Evolutionary conservation across 2,888 invertebrate genomes (phyloP), one percentile per base, ranked within the genome.

Genomic region (Sesamia inferens): DNA sequence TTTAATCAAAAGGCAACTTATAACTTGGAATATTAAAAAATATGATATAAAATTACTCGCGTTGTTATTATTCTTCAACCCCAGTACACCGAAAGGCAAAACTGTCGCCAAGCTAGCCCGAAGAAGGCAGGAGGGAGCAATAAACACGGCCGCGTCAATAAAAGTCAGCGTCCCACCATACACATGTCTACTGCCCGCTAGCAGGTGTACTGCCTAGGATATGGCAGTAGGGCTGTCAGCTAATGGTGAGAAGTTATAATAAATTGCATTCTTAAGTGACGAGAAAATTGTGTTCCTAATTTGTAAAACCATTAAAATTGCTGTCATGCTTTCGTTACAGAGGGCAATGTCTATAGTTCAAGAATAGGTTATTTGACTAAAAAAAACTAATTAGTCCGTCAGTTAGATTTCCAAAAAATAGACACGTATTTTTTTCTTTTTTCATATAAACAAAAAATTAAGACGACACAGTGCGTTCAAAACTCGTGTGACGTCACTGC

Each of bases 71-170:
- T 74, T 31, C 81, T 83, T 81, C 82, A 81, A 78, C 84, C 87
- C 76, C 82, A 80, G 75, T 73, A 66, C 76, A 85, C 81, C 81
- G 79, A 88, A 87, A 89, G 82, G 89, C 87, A 71, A 88, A 87
- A 88, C 90, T 89, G 90, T 90, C 90, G 81, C 85, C 83, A 84
- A 77, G 67, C 82, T 82, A 83, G 70, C 67, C 85, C 90, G 84
- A 88, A 90, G 90, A 91, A 88, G 89, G 90, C 74, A 89, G 87
- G 88, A 86, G 87, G 88, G 85, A 91, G 91, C 92, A 94, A 94
- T 94, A 94, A 94, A 94, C 94, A 90, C 92, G 90, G 88, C 79
- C 85, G 91, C 89, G 94, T 94, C 95, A 94, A 94, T 95, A 94
- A 93, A 93, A 95, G 95, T 94, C 94, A 92, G 83, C 83, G 87